Conservation (phyloP, 2,113 vertebrate species). For the Hemiscyllium ocellatum region DNA sequence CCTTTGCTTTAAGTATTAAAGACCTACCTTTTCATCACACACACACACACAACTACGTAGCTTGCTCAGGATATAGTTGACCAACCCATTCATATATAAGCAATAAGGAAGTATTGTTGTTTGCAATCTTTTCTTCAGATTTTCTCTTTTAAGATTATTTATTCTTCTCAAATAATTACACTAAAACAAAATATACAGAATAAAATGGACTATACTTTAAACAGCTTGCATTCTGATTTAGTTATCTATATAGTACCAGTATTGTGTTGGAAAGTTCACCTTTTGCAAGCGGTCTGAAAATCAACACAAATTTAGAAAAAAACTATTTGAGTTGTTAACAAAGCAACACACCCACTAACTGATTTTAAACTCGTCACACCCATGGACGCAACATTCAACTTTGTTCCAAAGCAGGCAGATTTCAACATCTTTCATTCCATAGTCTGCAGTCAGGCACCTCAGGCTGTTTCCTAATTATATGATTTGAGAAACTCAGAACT, state of each 20-base stretch:
- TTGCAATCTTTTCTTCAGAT: background rate
- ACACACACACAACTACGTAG: background rate
- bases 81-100: background rate
- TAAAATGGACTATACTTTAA: background rate
- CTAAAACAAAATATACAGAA: background rate
- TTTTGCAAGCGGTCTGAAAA: background rate
- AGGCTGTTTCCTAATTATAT: constrained; percentile 30
- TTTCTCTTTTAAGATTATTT: background rate
- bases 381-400: background rate
- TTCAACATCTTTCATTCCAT: constrained; percentile 37
- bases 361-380: constrained; percentile 29
- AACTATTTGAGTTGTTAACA: background rate
- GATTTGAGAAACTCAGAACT: constrained; percentile 21
- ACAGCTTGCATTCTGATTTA: background rate
- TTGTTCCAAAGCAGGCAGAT: constrained; percentile 9
- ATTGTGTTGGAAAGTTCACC: background rate
- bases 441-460: constrained; percentile 18
- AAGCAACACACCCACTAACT: constrained; percentile 24
- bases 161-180: background rate
- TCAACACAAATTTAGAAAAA: background rate
- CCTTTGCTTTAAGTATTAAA: background rate
- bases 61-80: background rate
- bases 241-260: background rate
- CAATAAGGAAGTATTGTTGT: background rate
- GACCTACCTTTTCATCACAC: background rate